Conservation (phyloP, 92 coral and sea anemone genomes). For the Porites lobata region DNA sequence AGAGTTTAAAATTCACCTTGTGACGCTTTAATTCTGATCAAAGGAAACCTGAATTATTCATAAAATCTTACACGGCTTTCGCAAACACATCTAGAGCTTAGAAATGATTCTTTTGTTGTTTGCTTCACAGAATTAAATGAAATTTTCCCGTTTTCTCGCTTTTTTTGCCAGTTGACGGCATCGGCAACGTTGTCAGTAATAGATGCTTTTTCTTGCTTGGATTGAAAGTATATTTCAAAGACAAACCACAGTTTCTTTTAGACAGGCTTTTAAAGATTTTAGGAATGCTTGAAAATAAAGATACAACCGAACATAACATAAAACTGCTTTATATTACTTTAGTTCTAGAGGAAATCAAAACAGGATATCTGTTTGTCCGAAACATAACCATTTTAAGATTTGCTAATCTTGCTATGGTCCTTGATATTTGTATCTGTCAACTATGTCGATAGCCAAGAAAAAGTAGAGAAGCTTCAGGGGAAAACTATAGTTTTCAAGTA, state of each 20-base stretch:
- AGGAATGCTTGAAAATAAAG: not conserved
- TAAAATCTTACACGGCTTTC: constrained; percentile 24
- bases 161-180: not conserved
- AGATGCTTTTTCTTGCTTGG: not conserved
- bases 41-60: constrained; percentile 45
- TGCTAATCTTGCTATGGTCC: constrained; percentile 18
- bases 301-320: not conserved
- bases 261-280: not conserved
- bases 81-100: constrained; percentile 19
- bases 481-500: not conserved
- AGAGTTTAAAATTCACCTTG: constrained; percentile 36
- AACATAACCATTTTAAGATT: not conserved
- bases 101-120: constrained; percentile 32
- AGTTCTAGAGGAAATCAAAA: constrained; percentile 4
- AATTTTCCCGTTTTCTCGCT: not conserved
- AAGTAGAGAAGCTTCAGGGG: not conserved
- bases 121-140: not conserved
- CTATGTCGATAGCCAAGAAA: not conserved
- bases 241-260: not conserved
- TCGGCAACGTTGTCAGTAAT: not conserved
- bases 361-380: constrained; percentile 23
- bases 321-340: too few species aligned
- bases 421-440: constrained; percentile 3
- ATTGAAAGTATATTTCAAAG: not conserved
- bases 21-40: constrained; percentile 24